Evolutionary conservation across 2,888 invertebrate genomes (phyloP), one percentile per base, ranked within the genome.

Genomic region (Lasioglossum marginatum): DNA sequence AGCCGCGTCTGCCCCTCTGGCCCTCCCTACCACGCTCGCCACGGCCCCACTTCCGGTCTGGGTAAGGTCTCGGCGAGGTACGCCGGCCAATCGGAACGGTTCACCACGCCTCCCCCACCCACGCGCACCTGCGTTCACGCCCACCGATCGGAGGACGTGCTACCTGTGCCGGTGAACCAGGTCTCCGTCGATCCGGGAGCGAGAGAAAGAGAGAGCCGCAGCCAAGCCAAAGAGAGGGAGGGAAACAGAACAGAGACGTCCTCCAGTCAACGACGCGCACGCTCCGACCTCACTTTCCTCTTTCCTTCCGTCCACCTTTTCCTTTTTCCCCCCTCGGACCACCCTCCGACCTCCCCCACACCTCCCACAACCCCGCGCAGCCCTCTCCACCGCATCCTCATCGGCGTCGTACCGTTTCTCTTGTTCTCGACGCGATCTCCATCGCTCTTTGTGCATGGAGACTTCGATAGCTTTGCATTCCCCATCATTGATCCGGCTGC

Each of bases 101-200:
- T 84, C 85, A 91, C 94, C 94, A 93, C 94, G 94, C 95, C 94
- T 91, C 92, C 91, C 92, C 93, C 95, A 95, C 95, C 95, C 94
- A 95, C 95, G 94, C 95, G 94, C 94, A 94, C 95, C 95, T 95
- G 95, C 90, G 90, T 83, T 68, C 93, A 94, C 95, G 94, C 94
- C 94, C 92, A 93, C 93, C 92, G 89, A 89, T 91, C 91, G 91
- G 92, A 92, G 92, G 70, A 82, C 89, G 83, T 66, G 87, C 92
- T 91, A 90, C 87, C 91, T 88, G 72, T 73, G 72, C 72, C 31
- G 87, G 89, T 87, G 88, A 87, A 90, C 89, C 82, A 48, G 79
- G 52, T 63, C 76, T 48, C 75, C 16, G 45, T 45, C 31, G 48
- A 48, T 1, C 4, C 63, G 19, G 16, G 66, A 79, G 72, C 45